Evolutionary conservation across 2,113 vertebrate genomes (phyloP), one percentile per base, ranked within the genome.

Genomic region (Axis porcinus): DNA sequence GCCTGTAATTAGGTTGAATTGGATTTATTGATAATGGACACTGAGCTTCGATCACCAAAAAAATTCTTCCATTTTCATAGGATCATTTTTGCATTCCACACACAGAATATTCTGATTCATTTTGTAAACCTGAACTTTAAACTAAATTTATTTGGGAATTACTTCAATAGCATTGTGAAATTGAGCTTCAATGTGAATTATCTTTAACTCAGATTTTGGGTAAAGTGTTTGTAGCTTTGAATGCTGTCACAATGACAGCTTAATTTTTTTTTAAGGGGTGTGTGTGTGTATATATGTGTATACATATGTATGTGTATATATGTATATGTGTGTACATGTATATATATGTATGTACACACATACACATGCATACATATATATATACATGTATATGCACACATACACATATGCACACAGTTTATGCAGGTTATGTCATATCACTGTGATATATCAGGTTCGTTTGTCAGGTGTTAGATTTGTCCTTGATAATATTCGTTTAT

Each of bases 241-340:
- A 15, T 58, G 14, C 12, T 64, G 14, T 36, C 4, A 76, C 25
- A 5, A 21, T 36, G 5, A n/a, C 23, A 88, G 3, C 27, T 23
- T 88, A 60, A 91, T 81, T 30, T 76, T 76, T 25, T 25, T 43
- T 7, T 43, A 43, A 27, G 23, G 12, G 3, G 10, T 5, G 1
- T 25, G 14, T 50, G 55, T 43, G 13, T 21, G 30, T 15, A 14
- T 3, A 7, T 30, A 25, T 1, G 4, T 67, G 21, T 23, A 1
- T 78, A 0, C 40, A 40, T 40, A 40, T 40, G 10, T 30, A 25
- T 1, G 4, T 67, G 21, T 23, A 1, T 78, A 0, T 14, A 0
- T 25, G 2, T 25, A 1, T 6, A 1, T 74, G 21, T 40, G 12
- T 62, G 6, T 33, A 33, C 33, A 7, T 33, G 6, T 43, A 0